These are phyloP conservation scores for Proterorhinus semilunaris DNA, from an alignment of 2,113 vertebrate species.

Conservation along the genomic window DNA sequence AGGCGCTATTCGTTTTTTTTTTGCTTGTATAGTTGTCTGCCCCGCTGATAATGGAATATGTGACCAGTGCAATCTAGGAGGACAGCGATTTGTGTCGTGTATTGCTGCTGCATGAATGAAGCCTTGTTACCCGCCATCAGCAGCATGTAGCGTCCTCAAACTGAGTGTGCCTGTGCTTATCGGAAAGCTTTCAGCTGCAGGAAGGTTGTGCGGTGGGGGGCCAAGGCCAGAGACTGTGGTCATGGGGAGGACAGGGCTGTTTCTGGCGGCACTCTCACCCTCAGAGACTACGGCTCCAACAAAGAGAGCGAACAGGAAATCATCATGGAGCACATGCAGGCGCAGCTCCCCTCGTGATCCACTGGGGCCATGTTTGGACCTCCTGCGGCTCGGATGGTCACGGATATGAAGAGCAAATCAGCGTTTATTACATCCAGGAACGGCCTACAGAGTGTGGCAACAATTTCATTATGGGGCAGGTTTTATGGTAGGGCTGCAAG, in stretches of 20 bases:
- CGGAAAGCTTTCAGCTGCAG: conserved; percentile 57
- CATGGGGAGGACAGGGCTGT: conserved; percentile 55
- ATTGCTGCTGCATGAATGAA: background rate
- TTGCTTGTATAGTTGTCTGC: too few species aligned
- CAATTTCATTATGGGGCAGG: background rate
- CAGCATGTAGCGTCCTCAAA: conserved; percentile 1
- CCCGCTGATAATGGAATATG: too few species aligned
- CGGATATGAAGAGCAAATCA: conserved; percentile 8
- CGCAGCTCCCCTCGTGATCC: conserved; percentile 29
- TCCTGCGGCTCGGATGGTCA: background rate
- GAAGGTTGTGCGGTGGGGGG: conserved; percentile 55
- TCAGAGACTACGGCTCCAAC: conserved; percentile 22
- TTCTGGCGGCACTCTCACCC: conserved; percentile 37
- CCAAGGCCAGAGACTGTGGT: conserved; percentile 47
- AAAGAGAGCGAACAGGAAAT: conserved; percentile 33
- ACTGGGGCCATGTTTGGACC: conserved; percentile 15
- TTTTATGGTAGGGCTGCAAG: conserved; percentile 22
- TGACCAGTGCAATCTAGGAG: too few species aligned
- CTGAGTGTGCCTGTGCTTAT: conserved; percentile 8
- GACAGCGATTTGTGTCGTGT: too few species aligned
- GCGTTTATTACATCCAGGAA: background rate
- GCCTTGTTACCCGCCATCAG: background rate
- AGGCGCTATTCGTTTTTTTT: too few species aligned
- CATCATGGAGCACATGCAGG: conserved; percentile 12
- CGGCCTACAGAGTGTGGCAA: background rate